A percentile compares a stretch with the other conserved stretches of the same genome.
Conservation (phyloP, 2,888 invertebrate genomes). For the Entomobrya proxima region DNA sequence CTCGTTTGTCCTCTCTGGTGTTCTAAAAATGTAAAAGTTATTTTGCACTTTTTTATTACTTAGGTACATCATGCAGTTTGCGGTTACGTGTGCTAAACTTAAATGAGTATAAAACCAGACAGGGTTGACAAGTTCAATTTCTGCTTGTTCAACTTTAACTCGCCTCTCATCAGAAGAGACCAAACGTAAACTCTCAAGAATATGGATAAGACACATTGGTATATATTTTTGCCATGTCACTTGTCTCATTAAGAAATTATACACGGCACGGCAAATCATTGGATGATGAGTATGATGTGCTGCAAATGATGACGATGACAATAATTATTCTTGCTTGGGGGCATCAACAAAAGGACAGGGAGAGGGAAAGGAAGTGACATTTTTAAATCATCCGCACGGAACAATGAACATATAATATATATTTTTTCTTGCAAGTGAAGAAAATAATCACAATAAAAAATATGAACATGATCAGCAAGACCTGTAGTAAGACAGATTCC, state of each 20-base stretch:
- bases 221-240: conserved; percentile 56
- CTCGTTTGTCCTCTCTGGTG: not conserved
- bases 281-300: conserved; percentile 51
- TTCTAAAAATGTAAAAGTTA: conserved; percentile 8
- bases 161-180: too few species aligned
- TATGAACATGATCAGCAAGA: not conserved
- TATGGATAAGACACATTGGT: not conserved
- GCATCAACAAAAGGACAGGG: conserved; percentile 27
- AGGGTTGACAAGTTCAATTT: conserved; percentile 19
- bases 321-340: conserved; percentile 63
- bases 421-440: conserved; percentile 24
- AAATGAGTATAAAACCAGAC: not conserved
- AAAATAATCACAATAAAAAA: conserved; percentile 1
- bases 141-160: not conserved
- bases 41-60: conserved; percentile 7
- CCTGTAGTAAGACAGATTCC: not conserved
- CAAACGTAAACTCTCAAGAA: not conserved
- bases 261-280: conserved; percentile 32
- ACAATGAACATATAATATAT: conserved; percentile 55
- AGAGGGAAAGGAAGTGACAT: conserved; percentile 59
- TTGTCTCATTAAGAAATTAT: conserved; percentile 67
- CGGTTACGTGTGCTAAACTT: not conserved
- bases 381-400: conserved; percentile 64
- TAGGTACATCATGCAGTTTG: not conserved
- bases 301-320: too few species aligned